Evolutionary conservation across 2,113 vertebrate genomes (phyloP), one percentile per base, ranked within the genome.

Genomic region (Rhagologus leucostigma): DNA sequence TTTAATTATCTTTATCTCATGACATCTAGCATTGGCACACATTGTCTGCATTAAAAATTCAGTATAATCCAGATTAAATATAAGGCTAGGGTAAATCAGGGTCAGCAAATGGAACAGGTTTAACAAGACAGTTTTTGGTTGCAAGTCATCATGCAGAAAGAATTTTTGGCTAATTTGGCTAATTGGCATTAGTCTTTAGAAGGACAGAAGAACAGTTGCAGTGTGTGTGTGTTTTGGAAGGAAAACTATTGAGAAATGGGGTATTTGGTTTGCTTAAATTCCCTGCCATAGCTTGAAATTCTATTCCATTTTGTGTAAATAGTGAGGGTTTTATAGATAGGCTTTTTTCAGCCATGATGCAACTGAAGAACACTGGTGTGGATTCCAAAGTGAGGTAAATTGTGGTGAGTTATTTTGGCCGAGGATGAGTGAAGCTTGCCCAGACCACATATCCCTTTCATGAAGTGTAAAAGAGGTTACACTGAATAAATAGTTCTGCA

Each of bases 341-440:
- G 44, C 50, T 65, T 87, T 91, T 94, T 94, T 96, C 57, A 84
- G 49, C 44, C 52, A 2, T 80, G 79, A 76, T 89, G 52, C 71
- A 84, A 46, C 50, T 50, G 63, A 87, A 67, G 68, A 90, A 60
- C 64, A 32, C 39, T 84, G 21, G 19, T 86, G 41, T 63, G 84
- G 70, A 21, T 87, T 92, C 90, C 80, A 93, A 90, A 96, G 35
- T 70, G 89, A 96, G 70, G 87, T 84, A 88, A 90, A 91, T 49
- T 87, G 89, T 76, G 63, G 63, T 92, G 78, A 95, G 44, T 90
- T 94, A 79, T 89, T 97, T 92, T 96, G 90, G 84, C 85, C 1
- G 42, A 63, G 76, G 90, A 88, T 82, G 74, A 96, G 83, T 91
- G 81, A 84, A 87, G 74, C 64, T 87, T 95, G 70, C 68, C 83